A percentile compares a stretch with the other conserved stretches of the same genome.
These are phyloP conservation scores for Mylabris phalerata DNA, from an alignment of 1,140 invertebrate genomes.

Conservation along the genomic window DNA sequence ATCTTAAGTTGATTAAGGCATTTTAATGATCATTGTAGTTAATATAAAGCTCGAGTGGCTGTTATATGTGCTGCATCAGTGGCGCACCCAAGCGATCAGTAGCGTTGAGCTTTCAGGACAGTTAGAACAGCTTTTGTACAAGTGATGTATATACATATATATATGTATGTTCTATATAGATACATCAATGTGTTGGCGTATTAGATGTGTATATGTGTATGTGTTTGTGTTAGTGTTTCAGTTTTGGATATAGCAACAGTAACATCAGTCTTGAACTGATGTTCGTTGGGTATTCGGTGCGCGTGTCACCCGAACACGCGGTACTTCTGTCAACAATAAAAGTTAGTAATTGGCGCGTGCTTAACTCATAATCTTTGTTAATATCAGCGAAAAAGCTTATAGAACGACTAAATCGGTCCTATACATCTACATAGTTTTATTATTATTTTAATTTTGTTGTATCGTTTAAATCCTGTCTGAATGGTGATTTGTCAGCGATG, in stretches of 20 bases:
- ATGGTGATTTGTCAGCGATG: conserved; percentile 12
- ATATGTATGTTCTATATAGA: too few relatives aligned
- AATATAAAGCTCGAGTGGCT: conserved; percentile 13
- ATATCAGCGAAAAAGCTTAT: not conserved
- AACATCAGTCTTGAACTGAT: not conserved
- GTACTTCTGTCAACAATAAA: conserved; percentile 9
- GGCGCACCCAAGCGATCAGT: conserved; percentile 14
- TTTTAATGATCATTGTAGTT: conserved; percentile 10
- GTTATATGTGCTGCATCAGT: conserved; percentile 10
- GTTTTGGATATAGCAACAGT: conserved; percentile 2
- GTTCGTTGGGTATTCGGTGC: conserved; percentile 4
- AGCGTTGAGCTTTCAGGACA: conserved; percentile 11
- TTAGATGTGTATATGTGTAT: not conserved
- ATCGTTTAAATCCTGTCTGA: not conserved
- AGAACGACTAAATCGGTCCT: too few relatives aligned
- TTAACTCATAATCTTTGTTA: not conserved
- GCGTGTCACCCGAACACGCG: conserved; percentile 9
- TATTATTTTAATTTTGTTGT: too few relatives aligned
- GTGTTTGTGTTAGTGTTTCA: not conserved
- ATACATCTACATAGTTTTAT: too few relatives aligned
- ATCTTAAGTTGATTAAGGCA: conserved; percentile 14
- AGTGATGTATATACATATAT: too few relatives aligned
- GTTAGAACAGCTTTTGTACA: conserved; percentile 3
- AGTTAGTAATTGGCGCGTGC: conserved; percentile 7
- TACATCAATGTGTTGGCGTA: too few relatives aligned